A percentile compares a stretch with the other conserved stretches of the same genome.
Evolutionary conservation across 2,113 vertebrate species (phyloP).

Genomic region (Psettodes erumei): DNA sequence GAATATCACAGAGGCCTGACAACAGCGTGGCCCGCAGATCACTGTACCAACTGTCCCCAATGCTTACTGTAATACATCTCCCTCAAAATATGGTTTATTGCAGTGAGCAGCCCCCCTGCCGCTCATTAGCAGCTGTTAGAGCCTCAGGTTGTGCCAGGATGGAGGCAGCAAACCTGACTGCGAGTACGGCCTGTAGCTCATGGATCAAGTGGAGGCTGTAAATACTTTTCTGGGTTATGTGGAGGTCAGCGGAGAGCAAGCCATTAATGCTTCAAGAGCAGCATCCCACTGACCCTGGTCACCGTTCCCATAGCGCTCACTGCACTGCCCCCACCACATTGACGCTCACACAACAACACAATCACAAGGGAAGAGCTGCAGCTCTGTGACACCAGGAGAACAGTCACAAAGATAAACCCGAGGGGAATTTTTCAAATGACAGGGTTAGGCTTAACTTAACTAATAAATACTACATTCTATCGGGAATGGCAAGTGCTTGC

Average conservation of each 20-base stretch:
- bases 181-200: conserved; percentile 59
- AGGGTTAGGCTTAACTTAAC: no score
- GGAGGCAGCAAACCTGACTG: conserved; percentile 31
- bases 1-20: conserved; percentile 74
- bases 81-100: conserved; percentile 46
- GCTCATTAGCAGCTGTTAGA: conserved; percentile 70
- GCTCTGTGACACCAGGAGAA: no score
- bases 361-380: background rate
- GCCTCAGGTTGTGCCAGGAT: conserved; percentile 32
- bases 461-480: no score
- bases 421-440: no score
- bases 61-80: conserved; percentile 22
- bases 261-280: conserved; percentile 79
- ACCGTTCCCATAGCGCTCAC: conserved; percentile 63
- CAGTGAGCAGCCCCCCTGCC: background rate
- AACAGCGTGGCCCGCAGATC: conserved; percentile 50
- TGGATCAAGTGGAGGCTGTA: conserved; percentile 82
- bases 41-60: conserved; percentile 48
- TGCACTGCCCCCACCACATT: conserved; percentile 49
- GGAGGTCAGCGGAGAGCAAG: conserved; percentile 73
- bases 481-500: no score
- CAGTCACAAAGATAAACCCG: no score
- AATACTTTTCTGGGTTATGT: conserved; percentile 78
- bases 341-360: conserved; percentile 44
- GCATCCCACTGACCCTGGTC: conserved; percentile 72